phyloP scores from a whole-genome alignment of 30 jellyfish, hydroid and myxozoan genomes.

The Aurelia sp. region DNA sequence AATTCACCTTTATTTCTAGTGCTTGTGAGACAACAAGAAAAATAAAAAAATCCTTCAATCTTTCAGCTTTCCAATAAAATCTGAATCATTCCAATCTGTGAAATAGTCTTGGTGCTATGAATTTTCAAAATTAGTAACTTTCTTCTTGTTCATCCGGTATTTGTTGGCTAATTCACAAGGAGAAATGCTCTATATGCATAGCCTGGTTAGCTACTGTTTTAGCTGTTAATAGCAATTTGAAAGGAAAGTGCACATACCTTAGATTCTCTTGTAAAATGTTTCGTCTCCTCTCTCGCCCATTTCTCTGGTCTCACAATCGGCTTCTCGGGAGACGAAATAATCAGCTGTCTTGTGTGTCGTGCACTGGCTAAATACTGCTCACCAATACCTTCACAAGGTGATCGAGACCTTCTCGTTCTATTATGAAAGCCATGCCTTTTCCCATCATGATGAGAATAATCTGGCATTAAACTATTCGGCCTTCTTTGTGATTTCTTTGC shows the following conservation, averaged over 20 bases:
- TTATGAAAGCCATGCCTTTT: constrained; percentile 11
- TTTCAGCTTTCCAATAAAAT: no score
- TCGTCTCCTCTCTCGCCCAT: constrained; percentile 48
- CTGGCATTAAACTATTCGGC: constrained; percentile 20
- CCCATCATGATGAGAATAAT: constrained; percentile 4
- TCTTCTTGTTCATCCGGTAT: no score
- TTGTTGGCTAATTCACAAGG: no score
- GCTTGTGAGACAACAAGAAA: no score
- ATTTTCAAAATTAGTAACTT: no score
- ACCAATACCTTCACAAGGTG: constrained; percentile 76
- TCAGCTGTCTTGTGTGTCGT: constrained; percentile 56
- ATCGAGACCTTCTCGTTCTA: constrained; percentile 47
- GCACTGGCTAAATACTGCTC: constrained; percentile 74
- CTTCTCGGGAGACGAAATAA: constrained; percentile 69
- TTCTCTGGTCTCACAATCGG: constrained; percentile 58
- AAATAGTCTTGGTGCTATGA: no score
- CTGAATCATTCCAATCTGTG: no score
- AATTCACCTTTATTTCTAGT: no score
- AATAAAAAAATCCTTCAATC: no score
- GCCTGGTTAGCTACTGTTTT: no score
- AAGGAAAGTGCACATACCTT: constrained; percentile 8
- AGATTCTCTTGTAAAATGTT: constrained; percentile 2
- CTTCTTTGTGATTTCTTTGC: not conserved
- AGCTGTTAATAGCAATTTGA: no score
- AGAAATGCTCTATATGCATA: no score